Base-by-base conservation (phyloP, 2,113 vertebrate genomes). In the Pundamilia nyererei region DNA sequence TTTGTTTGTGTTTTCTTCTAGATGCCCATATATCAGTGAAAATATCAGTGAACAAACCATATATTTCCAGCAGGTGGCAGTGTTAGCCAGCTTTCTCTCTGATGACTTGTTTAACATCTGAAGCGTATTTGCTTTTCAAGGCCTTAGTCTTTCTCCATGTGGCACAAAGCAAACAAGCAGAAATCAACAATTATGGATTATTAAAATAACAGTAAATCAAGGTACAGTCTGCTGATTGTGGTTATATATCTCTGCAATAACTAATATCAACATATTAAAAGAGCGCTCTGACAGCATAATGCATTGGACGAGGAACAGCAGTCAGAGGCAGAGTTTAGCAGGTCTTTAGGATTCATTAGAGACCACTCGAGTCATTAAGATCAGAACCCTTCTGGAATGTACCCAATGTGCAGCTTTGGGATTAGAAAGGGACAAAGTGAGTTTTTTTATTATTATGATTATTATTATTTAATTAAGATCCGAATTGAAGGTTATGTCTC, bases 1-100 rank as follows among this genome's bases (percentile, higher is more conserved):
- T 9, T 17, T 19, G 13, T 58, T 10, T 60, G 14, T 15, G 15
- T 60, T 7, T 60, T 62, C 19, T 35, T 75, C 70, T 17, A 42
- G 68, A 47, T 47, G 68, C 14, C 40, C 40, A 19, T 45, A 17
- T 11, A 47, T 29, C 42, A 47, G 38, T 40, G 35, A 40, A 42
- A 45, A 26, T 15, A 19, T 62, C 15, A 81, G 14, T 55, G 42
- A 56, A 31, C 3, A 79, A 3, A 55, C 31, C 15, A 7, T 14
- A 5, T 40, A 5, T 83, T 3, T 40, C 93, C 94, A 93, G 45
- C 15, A 95, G 94, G 85, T 87, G 91, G 92, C 93, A 93, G 80
- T 54, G 88, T 15, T 19, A 35, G 58, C 45, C 55, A 54, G 54
- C 77, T 60, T 80, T 81, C 35, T 60, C 9, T 14, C 54, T 26